A percentile compares a stretch with the other conserved stretches of the same genome.
Conservation (phyloP, 1,140 invertebrate species). For the Paracyclopina nana region DNA sequence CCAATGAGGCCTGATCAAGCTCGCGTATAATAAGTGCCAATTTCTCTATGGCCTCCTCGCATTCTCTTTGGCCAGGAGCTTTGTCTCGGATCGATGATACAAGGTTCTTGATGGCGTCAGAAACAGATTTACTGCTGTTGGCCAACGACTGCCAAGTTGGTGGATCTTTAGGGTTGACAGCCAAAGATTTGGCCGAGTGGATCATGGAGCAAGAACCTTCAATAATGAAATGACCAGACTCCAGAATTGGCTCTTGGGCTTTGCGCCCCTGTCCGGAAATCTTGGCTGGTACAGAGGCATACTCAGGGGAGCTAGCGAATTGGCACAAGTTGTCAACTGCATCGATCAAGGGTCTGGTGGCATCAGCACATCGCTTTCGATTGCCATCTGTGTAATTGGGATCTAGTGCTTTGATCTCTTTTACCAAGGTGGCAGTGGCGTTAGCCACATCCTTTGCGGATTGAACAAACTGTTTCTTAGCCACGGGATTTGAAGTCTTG, state of each 20-base stretch:
- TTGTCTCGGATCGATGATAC: conserved; percentile 80
- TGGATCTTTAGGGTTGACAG: conserved; percentile 70
- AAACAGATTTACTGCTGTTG: conserved; percentile 78
- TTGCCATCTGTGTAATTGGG: conserved; percentile 55
- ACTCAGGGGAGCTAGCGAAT: conserved; percentile 82
- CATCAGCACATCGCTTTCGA: conserved; percentile 47
- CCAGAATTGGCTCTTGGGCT: conserved; percentile 67
- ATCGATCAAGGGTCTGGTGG: conserved; percentile 64
- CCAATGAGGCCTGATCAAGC: conserved; percentile 65
- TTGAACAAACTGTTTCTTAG: conserved; percentile 90
- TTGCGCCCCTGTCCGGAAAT: conserved; percentile 54
- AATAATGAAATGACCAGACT: conserved; percentile 49
- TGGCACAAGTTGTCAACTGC: conserved; percentile 79
- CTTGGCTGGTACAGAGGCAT: conserved; percentile 69
- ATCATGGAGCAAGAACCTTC: conserved; percentile 76
- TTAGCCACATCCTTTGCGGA: conserved; percentile 93
- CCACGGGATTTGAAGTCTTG: conserved; percentile 73
- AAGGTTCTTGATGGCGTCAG: conserved; percentile 82
- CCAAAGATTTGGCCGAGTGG: conserved; percentile 65
- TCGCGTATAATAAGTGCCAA: conserved; percentile 51
- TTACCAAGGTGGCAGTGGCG: conserved; percentile 78
- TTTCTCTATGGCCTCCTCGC: conserved; percentile 58
- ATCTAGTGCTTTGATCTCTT: conserved; percentile 81
- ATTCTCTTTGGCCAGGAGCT: conserved; percentile 84
- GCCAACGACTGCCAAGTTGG: conserved; percentile 81